Evolutionary conservation across 2,113 vertebrate species (phyloP).

Genomic region (Odontesthes bonariensis): DNA sequence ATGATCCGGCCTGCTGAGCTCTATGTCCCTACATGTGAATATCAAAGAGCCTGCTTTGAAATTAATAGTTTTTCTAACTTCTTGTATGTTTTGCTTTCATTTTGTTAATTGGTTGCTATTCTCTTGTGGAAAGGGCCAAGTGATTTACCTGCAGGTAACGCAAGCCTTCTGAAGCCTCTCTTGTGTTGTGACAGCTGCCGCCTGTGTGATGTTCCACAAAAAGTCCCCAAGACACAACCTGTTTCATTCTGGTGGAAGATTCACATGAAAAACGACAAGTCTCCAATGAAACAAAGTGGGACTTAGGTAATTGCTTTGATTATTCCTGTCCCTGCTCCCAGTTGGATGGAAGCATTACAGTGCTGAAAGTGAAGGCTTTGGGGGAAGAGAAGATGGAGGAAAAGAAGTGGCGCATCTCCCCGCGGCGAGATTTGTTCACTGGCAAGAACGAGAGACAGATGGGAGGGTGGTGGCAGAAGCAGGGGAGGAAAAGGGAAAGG

Average conservation of each 20-base stretch:
- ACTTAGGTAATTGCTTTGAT: slow-evolving; percentile 74
- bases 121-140: slow-evolving; percentile 42
- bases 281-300: slow-evolving; percentile 54
- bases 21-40: background rate
- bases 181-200: slow-evolving; percentile 70
- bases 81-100: background rate
- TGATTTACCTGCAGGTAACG: slow-evolving; percentile 42
- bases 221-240: slow-evolving; percentile 60
- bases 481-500: background rate
- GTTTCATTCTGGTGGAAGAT: slow-evolving; percentile 59
- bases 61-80: background rate
- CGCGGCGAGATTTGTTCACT: slow-evolving; percentile 54
- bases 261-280: slow-evolving; percentile 45
- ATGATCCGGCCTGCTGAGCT: background rate
- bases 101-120: slow-evolving; percentile 36
- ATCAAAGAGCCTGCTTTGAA: slow-evolving; percentile 21
- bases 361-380: slow-evolving; percentile 50
- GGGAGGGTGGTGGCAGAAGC: slow-evolving; percentile 43
- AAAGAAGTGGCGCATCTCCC: slow-evolving; percentile 52
- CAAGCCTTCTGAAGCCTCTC: slow-evolving; percentile 34
- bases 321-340: slow-evolving; percentile 51
- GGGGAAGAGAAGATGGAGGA: slow-evolving; percentile 38
- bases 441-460: slow-evolving; percentile 70
- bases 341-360: slow-evolving; percentile 37
- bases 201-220: slow-evolving; percentile 64